Percentiles rank a stretch among this genome's conserved stretches.
phyloP scores from a whole-genome alignment of 2,888 invertebrate species.

The Melolontha melolontha region DNA sequence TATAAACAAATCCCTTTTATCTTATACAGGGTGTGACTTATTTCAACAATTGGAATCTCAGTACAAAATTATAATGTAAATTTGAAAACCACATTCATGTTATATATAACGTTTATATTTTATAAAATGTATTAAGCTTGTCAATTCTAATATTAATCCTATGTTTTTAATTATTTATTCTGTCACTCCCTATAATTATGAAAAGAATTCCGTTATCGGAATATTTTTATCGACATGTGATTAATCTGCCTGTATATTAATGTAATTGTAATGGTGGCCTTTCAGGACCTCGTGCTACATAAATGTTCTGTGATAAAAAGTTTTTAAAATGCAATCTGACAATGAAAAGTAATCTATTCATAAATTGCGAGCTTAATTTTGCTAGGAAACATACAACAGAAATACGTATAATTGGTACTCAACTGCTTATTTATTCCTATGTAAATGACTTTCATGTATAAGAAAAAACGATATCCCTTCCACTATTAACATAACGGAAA shows the following conservation, averaged over 20 bases:
- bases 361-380: slow-evolving; percentile 34
- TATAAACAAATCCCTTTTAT: too few relatives aligned
- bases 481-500: slow-evolving; percentile 1
- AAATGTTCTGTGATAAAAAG: slow-evolving; percentile 43
- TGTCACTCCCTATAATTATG: slow-evolving; percentile 9
- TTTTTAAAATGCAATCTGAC: slow-evolving; percentile 38
- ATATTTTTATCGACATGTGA: slow-evolving; percentile 26
- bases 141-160: not conserved
- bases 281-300: slow-evolving; percentile 45
- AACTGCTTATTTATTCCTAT: slow-evolving; percentile 12
- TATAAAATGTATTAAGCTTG: too few relatives aligned
- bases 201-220: not conserved
- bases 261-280: slow-evolving; percentile 42
- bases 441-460: slow-evolving; percentile 6
- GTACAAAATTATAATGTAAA: not conserved
- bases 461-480: not conserved
- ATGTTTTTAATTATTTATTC: slow-evolving; percentile 1
- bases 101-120: not conserved
- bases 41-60: slow-evolving; percentile 28
- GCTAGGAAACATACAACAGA: slow-evolving; percentile 35
- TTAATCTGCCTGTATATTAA: slow-evolving; percentile 32
- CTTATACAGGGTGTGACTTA: slow-evolving; percentile 10
- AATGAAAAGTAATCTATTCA: slow-evolving; percentile 17
- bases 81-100: not conserved
- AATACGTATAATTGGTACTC: slow-evolving; percentile 24